Evolutionary conservation across 2,888 invertebrate species (phyloP).

Genomic region (Luperina testacea): DNA sequence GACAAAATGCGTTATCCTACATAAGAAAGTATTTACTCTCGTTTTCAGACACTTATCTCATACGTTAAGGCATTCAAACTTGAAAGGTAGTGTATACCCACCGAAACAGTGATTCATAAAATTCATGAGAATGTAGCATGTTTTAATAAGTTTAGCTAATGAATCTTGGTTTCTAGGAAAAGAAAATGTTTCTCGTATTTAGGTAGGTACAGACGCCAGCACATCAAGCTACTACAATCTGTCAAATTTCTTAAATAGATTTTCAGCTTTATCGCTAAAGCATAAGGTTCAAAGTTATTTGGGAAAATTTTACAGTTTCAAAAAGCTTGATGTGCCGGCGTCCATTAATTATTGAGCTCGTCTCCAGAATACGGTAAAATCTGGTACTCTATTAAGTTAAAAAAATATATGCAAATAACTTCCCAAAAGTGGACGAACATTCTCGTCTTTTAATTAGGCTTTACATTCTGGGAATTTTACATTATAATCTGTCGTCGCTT

Average conservation of each 20-base stretch:
- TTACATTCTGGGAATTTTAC: constrained; percentile 11
- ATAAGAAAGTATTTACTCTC: neutral
- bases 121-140: neutral
- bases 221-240: too few relatives aligned
- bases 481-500: constrained; percentile 26
- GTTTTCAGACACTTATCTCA: neutral
- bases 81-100: too few relatives aligned
- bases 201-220: neutral
- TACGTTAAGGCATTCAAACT: neutral
- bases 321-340: too few relatives aligned
- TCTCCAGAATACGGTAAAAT: constrained; percentile 27
- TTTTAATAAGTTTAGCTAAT: neutral
- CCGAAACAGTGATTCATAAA: neutral
- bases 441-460: constrained; percentile 25
- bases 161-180: neutral
- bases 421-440: constrained; percentile 4
- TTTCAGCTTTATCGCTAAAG: too few relatives aligned
- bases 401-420: constrained; percentile 27
- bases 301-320: too few relatives aligned
- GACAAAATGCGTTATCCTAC: too few relatives aligned
- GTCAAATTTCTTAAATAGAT: too few relatives aligned
- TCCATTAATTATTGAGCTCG: neutral
- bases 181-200: neutral
- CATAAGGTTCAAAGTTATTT: too few relatives aligned
- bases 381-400: neutral